Evolutionary conservation across 2,888 invertebrate genomes (phyloP), one percentile per base, ranked within the genome.

Genomic region (Drosophila melanosoma): DNA sequence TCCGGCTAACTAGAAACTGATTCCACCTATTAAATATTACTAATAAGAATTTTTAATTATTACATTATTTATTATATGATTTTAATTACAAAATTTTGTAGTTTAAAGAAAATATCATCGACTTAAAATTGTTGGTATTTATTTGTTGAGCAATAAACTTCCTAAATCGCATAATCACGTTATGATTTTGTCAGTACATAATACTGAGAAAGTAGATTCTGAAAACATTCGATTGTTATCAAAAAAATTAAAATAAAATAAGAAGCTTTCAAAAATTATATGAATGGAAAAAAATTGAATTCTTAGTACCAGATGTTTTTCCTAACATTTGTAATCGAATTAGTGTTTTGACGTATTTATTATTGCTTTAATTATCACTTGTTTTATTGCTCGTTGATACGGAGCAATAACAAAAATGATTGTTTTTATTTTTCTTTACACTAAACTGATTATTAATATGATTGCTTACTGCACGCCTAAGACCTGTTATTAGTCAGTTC

Each of bases 221-320:
- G 35, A 48, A 58, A 20, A 32, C 11, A 12, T n/a, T 52, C 1
- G 10, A 26, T 33, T 59, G 29, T 79, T 80, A 80, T 71, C 76
- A 38, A 12, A 15, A 15, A 17, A 29, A 29, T 52, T 40, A 17
- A 69, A 76, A 65, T 63, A 52, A 38, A 45, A 45, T 1, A 45
- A 45, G 15, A 15, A 23, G 15, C 8, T 15, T 45, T 23, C 23
- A 15, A 23, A 23, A 8, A 23, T 23, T 8, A 23, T 45, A 15
- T 23, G 23, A n/a, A 36, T 32, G 12, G 1, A 6, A 20, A 11
- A 26, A 1, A 10, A 38, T 54, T 33, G 2, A 23, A 40, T 26
- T 49, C 33, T 40, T 15, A 65, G 17, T 51, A 5, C 17, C 49
- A 10, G 40, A 15, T 49, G 26, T 32, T 49, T 26, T 57, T 53